These are phyloP conservation scores for Wasmannia auropunctata DNA, from an alignment of 1,140 invertebrate genomes.

Conservation along the genomic window DNA sequence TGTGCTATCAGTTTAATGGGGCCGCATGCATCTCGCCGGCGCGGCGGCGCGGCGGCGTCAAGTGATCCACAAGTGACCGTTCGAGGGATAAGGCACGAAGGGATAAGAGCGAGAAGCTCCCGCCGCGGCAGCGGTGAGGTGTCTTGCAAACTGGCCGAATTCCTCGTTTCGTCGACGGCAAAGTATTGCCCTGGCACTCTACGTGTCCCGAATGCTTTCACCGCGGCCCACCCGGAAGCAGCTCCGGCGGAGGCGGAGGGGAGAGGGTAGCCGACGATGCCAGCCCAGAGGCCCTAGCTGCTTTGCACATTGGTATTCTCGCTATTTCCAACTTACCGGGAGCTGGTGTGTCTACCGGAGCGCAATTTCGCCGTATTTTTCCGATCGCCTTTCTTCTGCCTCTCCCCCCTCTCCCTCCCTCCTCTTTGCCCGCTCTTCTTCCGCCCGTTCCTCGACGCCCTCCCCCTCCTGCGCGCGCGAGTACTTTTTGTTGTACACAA, in stretches of 20 bases:
- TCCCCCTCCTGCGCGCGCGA: neutral
- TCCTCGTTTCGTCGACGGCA: conserved; percentile 74
- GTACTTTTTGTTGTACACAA: conserved; percentile 39
- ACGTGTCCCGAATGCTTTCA: conserved; percentile 74
- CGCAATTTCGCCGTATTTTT: conserved; percentile 66
- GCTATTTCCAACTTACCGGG: conserved; percentile 64
- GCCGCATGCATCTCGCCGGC: neutral
- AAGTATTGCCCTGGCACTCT: conserved; percentile 73
- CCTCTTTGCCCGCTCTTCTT: neutral
- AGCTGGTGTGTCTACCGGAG: conserved; percentile 30
- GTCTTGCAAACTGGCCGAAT: conserved; percentile 72
- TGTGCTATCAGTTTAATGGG: conserved; percentile 34
- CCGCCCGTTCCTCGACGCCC: neutral
- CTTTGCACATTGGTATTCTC: conserved; percentile 76
- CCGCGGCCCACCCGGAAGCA: conserved; percentile 12
- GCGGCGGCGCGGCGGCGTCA: too few relatives aligned
- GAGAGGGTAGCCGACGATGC: conserved; percentile 6
- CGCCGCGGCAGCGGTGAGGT: neutral
- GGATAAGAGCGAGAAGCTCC: neutral
- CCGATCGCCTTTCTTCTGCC: conserved; percentile 16
- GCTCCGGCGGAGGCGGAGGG: conserved; percentile 1
- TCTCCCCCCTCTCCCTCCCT: too few relatives aligned
- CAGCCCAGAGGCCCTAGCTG: conserved; percentile 44
- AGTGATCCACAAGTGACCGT: conserved; percentile 51
- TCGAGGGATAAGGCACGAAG: conserved; percentile 11